These are phyloP conservation scores for Cyclopterus lumpus DNA, from an alignment of 2,797 vertebrate species.

Conservation along the genomic window DNA sequence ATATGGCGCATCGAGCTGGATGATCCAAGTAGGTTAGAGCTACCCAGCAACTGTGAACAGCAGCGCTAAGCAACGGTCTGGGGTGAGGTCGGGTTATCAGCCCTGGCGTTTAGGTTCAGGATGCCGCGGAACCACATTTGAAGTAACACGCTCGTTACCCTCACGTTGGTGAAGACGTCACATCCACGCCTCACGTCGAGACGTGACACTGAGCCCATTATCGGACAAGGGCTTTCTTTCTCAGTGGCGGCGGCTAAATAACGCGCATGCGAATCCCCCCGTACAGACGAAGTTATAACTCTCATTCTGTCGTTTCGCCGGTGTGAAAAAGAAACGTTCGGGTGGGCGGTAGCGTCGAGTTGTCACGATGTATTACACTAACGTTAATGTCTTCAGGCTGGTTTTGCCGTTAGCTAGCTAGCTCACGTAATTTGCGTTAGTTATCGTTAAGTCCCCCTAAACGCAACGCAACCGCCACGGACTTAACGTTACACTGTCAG, in stretches of 20 bases:
- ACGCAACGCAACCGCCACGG: background rate
- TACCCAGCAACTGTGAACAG: background rate
- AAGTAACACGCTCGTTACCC: background rate
- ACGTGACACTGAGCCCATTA: rapidly evolving
- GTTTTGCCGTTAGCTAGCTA: background rate
- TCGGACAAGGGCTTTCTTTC: conserved; percentile 2
- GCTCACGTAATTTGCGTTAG: background rate
- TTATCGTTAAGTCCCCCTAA: background rate
- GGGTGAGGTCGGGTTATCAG: background rate
- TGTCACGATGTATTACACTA: background rate
- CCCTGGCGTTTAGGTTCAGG: background rate
- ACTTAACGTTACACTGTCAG: background rate
- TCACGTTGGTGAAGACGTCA: background rate
- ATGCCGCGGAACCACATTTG: background rate
- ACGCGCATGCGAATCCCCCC: rapidly evolving
- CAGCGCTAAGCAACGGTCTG: background rate
- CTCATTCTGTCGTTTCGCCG: too few species aligned
- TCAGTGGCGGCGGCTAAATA: rapidly evolving
- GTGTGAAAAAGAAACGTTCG: background rate
- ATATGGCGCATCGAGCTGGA: conserved; percentile 68
- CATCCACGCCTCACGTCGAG: background rate
- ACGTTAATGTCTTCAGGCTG: too few species aligned
- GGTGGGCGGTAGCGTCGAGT: too few species aligned
- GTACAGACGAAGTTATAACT: background rate
- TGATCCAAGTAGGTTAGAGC: conserved; percentile 37